Evolutionary conservation across 2,113 vertebrate species (phyloP), one percentile per base, ranked within the genome.

Genomic region (Microcebus tavaratra): DNA sequence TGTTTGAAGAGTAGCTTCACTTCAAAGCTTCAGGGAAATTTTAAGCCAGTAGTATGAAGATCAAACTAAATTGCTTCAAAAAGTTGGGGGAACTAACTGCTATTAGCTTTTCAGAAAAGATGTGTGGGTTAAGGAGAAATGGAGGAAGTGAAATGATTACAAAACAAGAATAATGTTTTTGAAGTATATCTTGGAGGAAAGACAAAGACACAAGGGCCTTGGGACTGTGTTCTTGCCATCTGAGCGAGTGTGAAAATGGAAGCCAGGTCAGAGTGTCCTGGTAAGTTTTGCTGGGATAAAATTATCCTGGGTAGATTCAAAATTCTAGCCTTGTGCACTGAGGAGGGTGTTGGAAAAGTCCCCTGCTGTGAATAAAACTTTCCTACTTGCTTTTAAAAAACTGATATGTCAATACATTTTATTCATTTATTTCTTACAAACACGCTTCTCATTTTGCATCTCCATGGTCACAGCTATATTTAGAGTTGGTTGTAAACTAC

Each of bases 21-120:
- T 76, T 90, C 75, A 90, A 76, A 96, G 57, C 18, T 94, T 80
- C 42, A n/a, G 59, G n/a, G 5, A 10, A 75, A 29, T 94, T 92
- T 57, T 82, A 94, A 89, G 65, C 14, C 17, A 82, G 34, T 70
- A 80, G 31, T 55, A 76, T 86, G 42, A 81, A 72, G 67, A 82
- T 86, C 42, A 90, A 90, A 63, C 73, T 96, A 90, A 90, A 86
- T 81, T 94, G 23, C 50, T 89, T 89, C 18, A 63, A 78, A 89
- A 92, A 63, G 11, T 34, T 86, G 31, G 25, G 48, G 18, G 23
- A 92, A 82, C 53, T 87, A 50, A 70, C 39, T 42, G 25, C 25
- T 86, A n/a, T 70, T 70, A 48, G 63, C 68, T 86, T 92, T 73
- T 90, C 20, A 90, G 73, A 90, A 92, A 95, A 78, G 42, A 90